Evolutionary conservation across 2,888 invertebrate genomes (phyloP), one percentile per base, ranked within the genome.

Genomic region (Argynnis bischoffii): DNA sequence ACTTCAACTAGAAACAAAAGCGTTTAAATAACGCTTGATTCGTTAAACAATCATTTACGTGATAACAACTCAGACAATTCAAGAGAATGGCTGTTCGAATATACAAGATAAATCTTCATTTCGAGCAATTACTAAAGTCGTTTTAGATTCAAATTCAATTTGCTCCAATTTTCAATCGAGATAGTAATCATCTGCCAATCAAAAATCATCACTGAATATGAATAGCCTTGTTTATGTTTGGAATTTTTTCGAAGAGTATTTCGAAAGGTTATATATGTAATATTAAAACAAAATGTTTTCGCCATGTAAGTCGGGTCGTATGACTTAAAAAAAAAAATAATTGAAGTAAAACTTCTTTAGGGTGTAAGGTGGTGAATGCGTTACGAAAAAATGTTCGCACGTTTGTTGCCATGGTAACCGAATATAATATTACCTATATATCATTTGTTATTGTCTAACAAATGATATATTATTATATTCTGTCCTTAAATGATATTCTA

Each of bases 131-230:
- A 74, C 67, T 71, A 59, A 76, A 76, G 70, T 76, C 74, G 75
- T 74, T 78, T 77, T 74, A 74, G 75, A 79, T 77, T 74, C 69
- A 72, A 75, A 75, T 76, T 79, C 74, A 75, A 77, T 78, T 76
- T 72, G 72, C 76, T 74, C 74, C 73, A 76, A 77, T 78, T 78
- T 73, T 71, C 69, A 76, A 75, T 73, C 72, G 66, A 74, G 74
- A 75, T 76, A 75, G 66, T 75, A 76, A 77, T 77, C 74, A 76
- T 71, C 68, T 72, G 70, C 73, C 77, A 78, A 77, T 78, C 77
- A 76, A 67, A 61, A 66, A 66, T 67, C 61, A 63, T 35, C 26
- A 47, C 35, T 63, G 41, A 41, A 55, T 51, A n/a, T 31, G 57
- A 53, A 64, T 31, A 64, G 59, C 48, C 26, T 48, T 31, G 59